phyloP scores from a whole-genome alignment of 1,140 invertebrate species.

The Lordiphosa stackelbergi region DNA sequence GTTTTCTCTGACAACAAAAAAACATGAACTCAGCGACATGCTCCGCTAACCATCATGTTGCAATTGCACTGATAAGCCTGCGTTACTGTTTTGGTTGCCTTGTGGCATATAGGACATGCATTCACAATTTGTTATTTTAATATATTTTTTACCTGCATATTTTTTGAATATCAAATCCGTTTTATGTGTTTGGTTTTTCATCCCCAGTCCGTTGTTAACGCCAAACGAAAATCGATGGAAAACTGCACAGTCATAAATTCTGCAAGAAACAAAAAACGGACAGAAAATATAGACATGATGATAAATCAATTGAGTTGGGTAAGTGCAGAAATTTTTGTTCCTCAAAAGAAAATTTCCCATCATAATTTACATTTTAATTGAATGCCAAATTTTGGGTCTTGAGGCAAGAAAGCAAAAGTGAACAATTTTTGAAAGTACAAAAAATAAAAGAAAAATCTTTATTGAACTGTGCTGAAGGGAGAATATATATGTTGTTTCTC shows the following conservation, averaged over 20 bases:
- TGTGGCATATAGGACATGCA: background rate
- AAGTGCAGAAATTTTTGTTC: conserved; percentile 28
- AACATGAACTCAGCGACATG: background rate
- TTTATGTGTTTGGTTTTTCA: conserved; percentile 74
- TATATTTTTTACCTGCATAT: conserved; percentile 68
- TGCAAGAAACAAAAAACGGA: conserved; percentile 35
- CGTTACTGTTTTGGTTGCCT: conserved; percentile 1
- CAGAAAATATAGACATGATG: conserved; percentile 12
- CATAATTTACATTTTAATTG: background rate
- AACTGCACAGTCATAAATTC: conserved; percentile 69
- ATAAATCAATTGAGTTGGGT: conserved; percentile 6
- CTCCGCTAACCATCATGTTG: conserved; percentile 1
- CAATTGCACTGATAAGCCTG: background rate
- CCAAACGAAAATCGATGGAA: conserved; percentile 72
- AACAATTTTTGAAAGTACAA: too few species aligned
- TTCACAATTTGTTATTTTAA: background rate
- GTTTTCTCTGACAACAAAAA: background rate
- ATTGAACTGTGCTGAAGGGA: too few species aligned
- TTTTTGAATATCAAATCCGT: conserved; percentile 73
- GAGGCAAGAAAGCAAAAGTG: conserved; percentile 6
- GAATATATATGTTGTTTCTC: too few species aligned
- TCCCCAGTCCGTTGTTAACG: conserved; percentile 75
- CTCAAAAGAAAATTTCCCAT: conserved; percentile 7
- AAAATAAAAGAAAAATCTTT: too few species aligned
- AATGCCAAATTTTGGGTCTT: conserved; percentile 4